A percentile compares a stretch with the other conserved stretches of the same genome.
phyloP scores from a whole-genome alignment of 1,140 invertebrate genomes.

The Laupala kohalensis region DNA sequence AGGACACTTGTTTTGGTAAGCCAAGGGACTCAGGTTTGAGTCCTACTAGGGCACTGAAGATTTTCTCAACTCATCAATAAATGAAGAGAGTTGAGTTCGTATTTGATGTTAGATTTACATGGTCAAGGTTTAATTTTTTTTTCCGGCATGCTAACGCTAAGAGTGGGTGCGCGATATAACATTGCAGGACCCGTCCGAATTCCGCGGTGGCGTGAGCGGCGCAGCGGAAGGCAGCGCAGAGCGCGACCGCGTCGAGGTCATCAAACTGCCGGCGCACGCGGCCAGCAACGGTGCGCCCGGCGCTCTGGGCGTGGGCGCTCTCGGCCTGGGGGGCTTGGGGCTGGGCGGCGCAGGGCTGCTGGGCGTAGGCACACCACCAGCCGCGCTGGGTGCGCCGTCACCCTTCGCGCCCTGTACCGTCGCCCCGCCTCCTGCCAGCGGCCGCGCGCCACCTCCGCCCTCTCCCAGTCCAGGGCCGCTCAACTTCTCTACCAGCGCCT shows the following conservation, averaged over 20 bases:
- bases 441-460: too few species aligned
- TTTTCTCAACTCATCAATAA: too few species aligned
- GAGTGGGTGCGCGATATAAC: too few species aligned
- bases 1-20: too few species aligned
- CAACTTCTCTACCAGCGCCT: constrained; percentile 22
- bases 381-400: constrained; percentile 17
- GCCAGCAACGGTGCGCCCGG: constrained; percentile 24
- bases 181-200: neutral
- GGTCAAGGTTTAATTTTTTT: neutral
- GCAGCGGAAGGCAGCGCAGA: neutral
- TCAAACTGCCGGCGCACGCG: constrained; percentile 48
- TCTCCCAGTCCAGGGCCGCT: constrained; percentile 28
- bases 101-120: too few species aligned
- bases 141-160: neutral
- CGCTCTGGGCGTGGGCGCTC: constrained; percentile 23
- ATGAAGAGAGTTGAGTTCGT: too few species aligned
- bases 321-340: constrained; percentile 16
- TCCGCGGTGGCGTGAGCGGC: neutral
- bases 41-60: too few species aligned
- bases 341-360: neutral
- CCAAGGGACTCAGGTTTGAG: too few species aligned
- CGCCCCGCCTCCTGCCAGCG: too few species aligned
- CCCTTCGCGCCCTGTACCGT: constrained; percentile 26
- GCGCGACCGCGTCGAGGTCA: constrained; percentile 56
- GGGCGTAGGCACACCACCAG: constrained; percentile 10